Percentiles rank a stretch among this genome's conserved stretches.
These are phyloP conservation scores for Phaetusa simplex DNA, from an alignment of 2,113 vertebrate species.

Conservation along the genomic window DNA sequence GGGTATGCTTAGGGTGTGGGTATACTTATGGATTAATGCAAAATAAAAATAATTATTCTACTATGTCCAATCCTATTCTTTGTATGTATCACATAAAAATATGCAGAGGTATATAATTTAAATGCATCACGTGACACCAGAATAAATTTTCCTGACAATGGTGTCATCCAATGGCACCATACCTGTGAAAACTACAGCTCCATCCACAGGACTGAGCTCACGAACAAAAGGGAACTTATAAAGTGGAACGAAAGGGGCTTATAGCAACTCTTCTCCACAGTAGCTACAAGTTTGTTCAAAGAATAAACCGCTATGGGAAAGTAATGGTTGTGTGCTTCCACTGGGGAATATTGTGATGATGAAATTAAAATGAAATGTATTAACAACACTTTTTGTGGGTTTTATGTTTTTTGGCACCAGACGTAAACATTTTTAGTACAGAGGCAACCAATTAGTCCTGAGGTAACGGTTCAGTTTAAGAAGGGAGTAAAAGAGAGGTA, in stretches of 20 bases:
- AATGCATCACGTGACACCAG: neutral
- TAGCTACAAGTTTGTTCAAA: neutral
- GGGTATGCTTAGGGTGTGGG: accelerated
- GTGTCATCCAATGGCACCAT: neutral
- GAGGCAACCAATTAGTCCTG: neutral
- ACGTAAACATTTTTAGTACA: neutral
- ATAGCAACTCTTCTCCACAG: neutral
- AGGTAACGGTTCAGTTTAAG: neutral
- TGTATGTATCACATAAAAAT: neutral
- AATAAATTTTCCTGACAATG: neutral
- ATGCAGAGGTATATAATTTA: neutral
- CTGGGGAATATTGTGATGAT: accelerated
- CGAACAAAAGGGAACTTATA: no score
- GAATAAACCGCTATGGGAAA: neutral
- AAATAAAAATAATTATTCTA: neutral
- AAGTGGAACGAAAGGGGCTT: neutral
- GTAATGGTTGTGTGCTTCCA: neutral
- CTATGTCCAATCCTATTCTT: neutral
- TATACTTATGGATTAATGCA: neutral
- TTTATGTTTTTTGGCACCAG: neutral
- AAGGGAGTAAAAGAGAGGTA: neutral
- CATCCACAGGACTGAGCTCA: neutral
- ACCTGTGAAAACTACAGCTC: neutral
- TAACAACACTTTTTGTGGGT: neutral
- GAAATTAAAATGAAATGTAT: neutral